Base-by-base conservation (phyloP, 2,113 vertebrate genomes). In the Podocnemis expansa region DNA sequence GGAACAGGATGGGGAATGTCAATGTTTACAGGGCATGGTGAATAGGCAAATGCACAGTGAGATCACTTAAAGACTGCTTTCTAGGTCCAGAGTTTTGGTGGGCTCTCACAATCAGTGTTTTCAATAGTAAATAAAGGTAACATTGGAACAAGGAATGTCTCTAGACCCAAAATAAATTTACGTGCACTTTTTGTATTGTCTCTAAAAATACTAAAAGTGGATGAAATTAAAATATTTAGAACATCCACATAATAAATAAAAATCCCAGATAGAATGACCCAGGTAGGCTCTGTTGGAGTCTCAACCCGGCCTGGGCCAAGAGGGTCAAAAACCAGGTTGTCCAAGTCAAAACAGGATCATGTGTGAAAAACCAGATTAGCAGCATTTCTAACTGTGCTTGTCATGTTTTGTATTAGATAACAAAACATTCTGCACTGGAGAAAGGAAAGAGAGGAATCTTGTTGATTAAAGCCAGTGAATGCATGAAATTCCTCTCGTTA, bases 41-140 rank as follows among this genome's bases (percentile, higher is more conserved):
- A 70, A 19, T 34, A 1, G 0, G 4, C 0, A 0, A 17, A 22
- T 43, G 4, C 5, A 24, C 6, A 67, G 16, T 2, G 0, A 1
- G 73, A 8, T 3, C 84, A n/a, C n/a, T 14, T 70, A 70, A 2
- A 70, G n/a, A 19, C 63, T 38, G 63, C 17, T 67, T 75, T 25
- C 86, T 78, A 13, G 27, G 78, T 83, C 83, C 63, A 4, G 78
- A 83, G 49, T n/a, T n/a, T 25, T 2, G 11, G 38, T 27, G 41
- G 24, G 24, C 73, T 76, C 41, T 76, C 27, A 70, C 63, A 70
- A 70, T 19, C 13, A 13, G 73, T 76, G 10, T 45, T 76, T 45
- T 45, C 73, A 45, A 27, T 14, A 27, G 25, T 45, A 45, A 45
- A 45, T 45, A 24, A 45, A 76, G 13, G 41, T 76, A 76, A 10